Percentiles rank a stretch among this genome's conserved stretches.
Conservation (phyloP, 1,140 invertebrate genomes). For the Zaprionus kolodkinae region DNA sequence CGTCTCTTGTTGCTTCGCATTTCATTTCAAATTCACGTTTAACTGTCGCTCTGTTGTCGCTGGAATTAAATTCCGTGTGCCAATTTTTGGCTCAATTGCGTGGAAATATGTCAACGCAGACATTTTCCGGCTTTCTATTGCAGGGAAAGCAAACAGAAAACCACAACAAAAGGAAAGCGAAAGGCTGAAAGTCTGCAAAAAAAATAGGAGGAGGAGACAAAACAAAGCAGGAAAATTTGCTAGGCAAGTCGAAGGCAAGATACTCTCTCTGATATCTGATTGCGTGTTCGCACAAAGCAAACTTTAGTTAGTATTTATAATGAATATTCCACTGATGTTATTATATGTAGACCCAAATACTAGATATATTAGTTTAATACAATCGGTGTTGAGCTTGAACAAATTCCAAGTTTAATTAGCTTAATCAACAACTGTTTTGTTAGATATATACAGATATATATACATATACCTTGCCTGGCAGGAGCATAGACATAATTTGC, state of each 20-base stretch:
- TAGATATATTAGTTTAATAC: no score
- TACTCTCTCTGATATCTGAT: not conserved
- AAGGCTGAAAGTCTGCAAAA: slow-evolving; percentile 5
- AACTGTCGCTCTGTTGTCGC: slow-evolving; percentile 60
- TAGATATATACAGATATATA: no score
- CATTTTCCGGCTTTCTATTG: slow-evolving; percentile 16
- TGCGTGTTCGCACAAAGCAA: no score
- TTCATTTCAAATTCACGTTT: slow-evolving; percentile 59
- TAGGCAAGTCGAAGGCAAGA: not conserved
- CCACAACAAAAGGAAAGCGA: slow-evolving; percentile 43
- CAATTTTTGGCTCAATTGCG: slow-evolving; percentile 68
- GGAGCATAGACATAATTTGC: slow-evolving; percentile 26
- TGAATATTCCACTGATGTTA: no score
- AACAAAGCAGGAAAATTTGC: slow-evolving; percentile 8
- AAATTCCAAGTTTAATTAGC: no score
- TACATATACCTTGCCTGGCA: not conserved
- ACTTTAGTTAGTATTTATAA: no score
- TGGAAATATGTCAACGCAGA: slow-evolving; percentile 63
- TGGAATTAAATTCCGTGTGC: slow-evolving; percentile 69
- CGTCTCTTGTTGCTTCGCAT: slow-evolving; percentile 40
- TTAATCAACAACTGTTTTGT: not conserved
- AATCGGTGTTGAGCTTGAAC: no score
- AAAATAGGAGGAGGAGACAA: not conserved
- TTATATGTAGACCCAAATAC: no score
- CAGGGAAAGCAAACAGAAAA: not conserved